Evolutionary conservation across 2,888 invertebrate species (phyloP), one percentile per base, ranked within the genome.

Genomic region (Hyppa rectilinea): DNA sequence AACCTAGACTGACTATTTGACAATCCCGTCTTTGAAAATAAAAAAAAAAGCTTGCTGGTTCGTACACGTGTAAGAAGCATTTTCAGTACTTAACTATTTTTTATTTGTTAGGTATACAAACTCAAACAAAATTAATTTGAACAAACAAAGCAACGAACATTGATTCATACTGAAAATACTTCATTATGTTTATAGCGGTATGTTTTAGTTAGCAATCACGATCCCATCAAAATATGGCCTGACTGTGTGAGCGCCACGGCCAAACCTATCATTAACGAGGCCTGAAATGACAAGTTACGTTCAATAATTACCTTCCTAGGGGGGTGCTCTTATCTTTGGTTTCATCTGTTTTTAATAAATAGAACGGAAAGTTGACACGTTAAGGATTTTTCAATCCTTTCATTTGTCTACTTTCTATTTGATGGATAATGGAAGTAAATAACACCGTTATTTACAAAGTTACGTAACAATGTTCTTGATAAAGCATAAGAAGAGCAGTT

Each of bases 211-310:
- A 61, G 73, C 73, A 74, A 82, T 85, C 75, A 80, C 60, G 56
- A 67, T 82, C 65, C 61, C 60, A 77, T 71, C 78, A 49, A 89
- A 89, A 89, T 87, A 87, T 87, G 82, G 83, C 87, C 81, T 80
- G 71, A 80, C 76, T 85, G 82, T 81, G 81, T 78, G 83, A 85
- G 82, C 87, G 87, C 87, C 82, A 85, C 80, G 81, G 85, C 83
- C 70, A 60, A 91, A 87, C 91, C 93, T 91, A 88, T 92, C 88
- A 94, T 94, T 94, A 91, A 86, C 89, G 79, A 85, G 77, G 78
- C 83, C 88, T 89, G 88, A 93, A 94, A 94, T 94, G 91, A 93
- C 90, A 92, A 89, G 92, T 88, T 92, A 88, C 89, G 86, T 89
- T 87, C 85, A 82, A 88, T 92, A 93, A 94, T 93, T 90, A 91